A percentile compares a stretch with the other conserved stretches of the same genome.
Evolutionary conservation across 2,888 invertebrate species (phyloP).

Genomic region (Hypercompe scribonia): DNA sequence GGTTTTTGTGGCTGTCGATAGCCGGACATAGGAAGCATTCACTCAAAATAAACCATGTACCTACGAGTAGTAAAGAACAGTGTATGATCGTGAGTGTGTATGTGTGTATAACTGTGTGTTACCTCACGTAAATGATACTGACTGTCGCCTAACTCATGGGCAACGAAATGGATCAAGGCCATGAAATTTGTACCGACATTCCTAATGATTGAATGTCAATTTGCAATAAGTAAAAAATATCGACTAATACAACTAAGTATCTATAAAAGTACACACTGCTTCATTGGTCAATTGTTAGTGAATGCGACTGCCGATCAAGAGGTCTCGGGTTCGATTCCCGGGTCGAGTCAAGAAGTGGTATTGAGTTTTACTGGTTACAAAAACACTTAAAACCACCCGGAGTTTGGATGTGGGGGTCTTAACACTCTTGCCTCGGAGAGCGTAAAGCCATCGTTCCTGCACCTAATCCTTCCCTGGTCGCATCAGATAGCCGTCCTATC

Average conservation of each 20-base stretch:
- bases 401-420: no score
- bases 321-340: no score
- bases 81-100: background rate
- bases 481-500: no score
- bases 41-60: background rate
- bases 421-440: no score
- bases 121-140: background rate
- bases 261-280: no score
- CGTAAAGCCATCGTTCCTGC: no score
- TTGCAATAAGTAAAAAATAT: background rate
- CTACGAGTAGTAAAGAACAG: background rate
- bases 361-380: no score
- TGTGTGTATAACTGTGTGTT: background rate
- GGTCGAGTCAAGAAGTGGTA: no score
- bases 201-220: background rate
- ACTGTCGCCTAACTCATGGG: background rate
- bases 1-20: constrained; percentile 1
- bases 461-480: no score
- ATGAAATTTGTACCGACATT: background rate
- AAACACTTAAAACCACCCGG: no score
- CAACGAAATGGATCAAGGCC: background rate
- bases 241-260: background rate
- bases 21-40: constrained; percentile 6
- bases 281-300: no score
- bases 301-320: no score